Base-by-base conservation (phyloP, 1,140 invertebrate genomes). In the Apis mellifera region DNA sequence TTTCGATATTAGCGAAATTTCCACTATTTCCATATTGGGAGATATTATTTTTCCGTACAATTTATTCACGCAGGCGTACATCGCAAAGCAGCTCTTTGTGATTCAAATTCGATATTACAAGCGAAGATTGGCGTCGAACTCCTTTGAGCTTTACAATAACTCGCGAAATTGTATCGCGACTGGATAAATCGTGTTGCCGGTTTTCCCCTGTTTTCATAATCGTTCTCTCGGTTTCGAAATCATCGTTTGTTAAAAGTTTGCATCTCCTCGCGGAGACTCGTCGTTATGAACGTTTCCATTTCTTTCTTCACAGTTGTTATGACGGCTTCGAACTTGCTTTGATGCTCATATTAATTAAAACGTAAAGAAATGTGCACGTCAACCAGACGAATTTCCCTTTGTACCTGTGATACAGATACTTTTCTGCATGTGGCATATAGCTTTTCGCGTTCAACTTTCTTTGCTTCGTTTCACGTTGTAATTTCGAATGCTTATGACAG, bases 321-420 rank as follows among this genome's bases (percentile, higher is more conserved):
- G 9, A 0, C 2, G 32, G 64, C 23, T 82, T 76, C 64, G 73
- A 82, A 82, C 55, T 21, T 17, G 79, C 79, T 76, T 82, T 82
- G 79, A 76, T 57, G 54, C 5, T 82, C 12, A 5, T 48, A 76
- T 75, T 82, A 76, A 82, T 82, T 76, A 76, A 82, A 82, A 76
- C 12, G 55, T 75, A 76, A 76, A 48, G 66, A 82, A 75, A 54
- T 76, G 55, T 54, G 54, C 15, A 42, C 73, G 42, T 8, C 32
- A 26, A 66, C 19, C 62, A n/a, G 72, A 52, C 62, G 23, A 57
- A 59, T 59, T 57, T 54, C 42, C n/a, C 62, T 81, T 73, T 81
- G 78, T 32, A n/a, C 48, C 17, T 42, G 32, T 42, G 32, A 42
- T n/a, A 8, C 19, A 23, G 12, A 54, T 50, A 59, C 32, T 70